A percentile compares a stretch with the other conserved stretches of the same genome.
phyloP scores from a whole-genome alignment of 2,113 vertebrate species.

The Barnardius zonarius region DNA sequence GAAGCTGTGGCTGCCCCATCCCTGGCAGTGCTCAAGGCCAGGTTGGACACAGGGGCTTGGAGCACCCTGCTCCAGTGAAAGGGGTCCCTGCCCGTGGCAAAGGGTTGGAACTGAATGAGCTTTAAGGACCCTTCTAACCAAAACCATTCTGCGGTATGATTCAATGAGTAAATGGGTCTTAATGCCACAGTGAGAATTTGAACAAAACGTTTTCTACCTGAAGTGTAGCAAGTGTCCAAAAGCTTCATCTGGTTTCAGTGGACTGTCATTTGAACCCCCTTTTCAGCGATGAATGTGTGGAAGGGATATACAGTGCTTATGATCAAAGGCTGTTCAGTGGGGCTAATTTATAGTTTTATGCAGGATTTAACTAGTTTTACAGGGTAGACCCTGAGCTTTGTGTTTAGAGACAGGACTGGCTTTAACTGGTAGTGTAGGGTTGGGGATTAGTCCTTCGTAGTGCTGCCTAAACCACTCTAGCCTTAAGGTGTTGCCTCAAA shows the following conservation, averaged over 20 bases:
- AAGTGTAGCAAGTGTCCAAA: background rate
- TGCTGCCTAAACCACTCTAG: background rate
- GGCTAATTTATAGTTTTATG: background rate
- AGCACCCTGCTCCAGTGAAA: background rate
- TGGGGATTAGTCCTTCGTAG: background rate
- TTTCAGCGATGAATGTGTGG: background rate
- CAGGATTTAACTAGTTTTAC: background rate
- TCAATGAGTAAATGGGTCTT: fast-evolving
- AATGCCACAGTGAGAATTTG: background rate
- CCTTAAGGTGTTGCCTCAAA: background rate
- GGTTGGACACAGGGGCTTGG: background rate
- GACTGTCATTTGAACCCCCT: background rate
- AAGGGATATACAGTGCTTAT: background rate
- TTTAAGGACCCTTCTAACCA: background rate
- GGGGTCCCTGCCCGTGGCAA: background rate
- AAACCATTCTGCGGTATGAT: background rate
- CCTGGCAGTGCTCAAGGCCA: too few species aligned
- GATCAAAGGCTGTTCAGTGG: background rate
- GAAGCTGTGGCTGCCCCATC: too few species aligned
- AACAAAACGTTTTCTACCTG: background rate
- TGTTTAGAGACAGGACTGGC: background rate
- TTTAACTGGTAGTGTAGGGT: background rate
- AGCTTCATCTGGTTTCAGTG: background rate
- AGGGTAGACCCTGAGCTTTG: background rate
- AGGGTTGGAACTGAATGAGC: background rate